These are phyloP conservation scores for Peromyscus aztecus DNA, from an alignment of 2,797 vertebrate species.

Conservation along the genomic window DNA sequence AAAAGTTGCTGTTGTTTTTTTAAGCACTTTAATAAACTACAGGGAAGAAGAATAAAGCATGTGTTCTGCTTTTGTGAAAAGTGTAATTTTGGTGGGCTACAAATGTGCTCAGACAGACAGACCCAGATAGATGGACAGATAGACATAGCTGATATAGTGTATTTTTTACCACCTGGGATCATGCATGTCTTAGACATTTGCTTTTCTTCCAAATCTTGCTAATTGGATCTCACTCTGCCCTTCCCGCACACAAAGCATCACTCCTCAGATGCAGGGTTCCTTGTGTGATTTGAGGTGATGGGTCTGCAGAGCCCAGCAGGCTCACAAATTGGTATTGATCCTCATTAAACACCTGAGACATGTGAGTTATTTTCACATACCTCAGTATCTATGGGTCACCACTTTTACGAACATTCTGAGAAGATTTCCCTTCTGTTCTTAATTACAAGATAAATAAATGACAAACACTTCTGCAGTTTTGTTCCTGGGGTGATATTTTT, in stretches of 20 bases:
- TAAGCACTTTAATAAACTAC: conserved; percentile 17
- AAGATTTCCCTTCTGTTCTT: conserved; percentile 60
- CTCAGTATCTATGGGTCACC: conserved; percentile 38
- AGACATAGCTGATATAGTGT: not conserved
- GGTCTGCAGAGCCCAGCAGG: not conserved
- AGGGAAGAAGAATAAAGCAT: not conserved
- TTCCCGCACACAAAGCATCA: not conserved
- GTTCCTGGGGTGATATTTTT: conserved; percentile 10
- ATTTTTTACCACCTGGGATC: not conserved
- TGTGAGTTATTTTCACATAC: conserved; percentile 64
- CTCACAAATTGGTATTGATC: conserved; percentile 67
- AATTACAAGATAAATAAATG: conserved; percentile 69
- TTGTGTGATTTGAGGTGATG: conserved; percentile 55
- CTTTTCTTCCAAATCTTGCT: not conserved
- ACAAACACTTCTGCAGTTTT: not conserved
- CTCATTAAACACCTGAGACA: conserved; percentile 68
- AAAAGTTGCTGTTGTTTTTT: not conserved
- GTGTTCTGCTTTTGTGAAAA: not conserved
- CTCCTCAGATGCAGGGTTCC: conserved; percentile 44
- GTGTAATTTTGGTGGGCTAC: not conserved
- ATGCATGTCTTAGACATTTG: not conserved
- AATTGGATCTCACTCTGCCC: conserved; percentile 33
- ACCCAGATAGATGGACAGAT: not conserved
- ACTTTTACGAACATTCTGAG: conserved; percentile 42
- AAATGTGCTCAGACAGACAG: not conserved